Base-by-base conservation (phyloP, 2,888 invertebrate species). In the Nomada flava region DNA sequence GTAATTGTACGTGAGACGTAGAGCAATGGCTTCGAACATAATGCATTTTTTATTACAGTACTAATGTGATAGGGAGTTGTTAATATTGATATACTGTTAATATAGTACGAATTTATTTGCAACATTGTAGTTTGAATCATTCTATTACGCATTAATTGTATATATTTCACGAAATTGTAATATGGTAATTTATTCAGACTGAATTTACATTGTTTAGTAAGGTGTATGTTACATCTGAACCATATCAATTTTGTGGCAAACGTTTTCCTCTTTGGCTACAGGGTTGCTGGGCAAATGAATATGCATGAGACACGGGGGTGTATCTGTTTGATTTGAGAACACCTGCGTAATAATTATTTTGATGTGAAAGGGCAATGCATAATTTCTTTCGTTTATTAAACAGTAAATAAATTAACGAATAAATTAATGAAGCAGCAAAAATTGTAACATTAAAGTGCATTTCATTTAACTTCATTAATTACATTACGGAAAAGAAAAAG, bases 261-360 rank as follows among this genome's bases (percentile, higher is more conserved):
- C 47, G 57, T 55, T 26, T 13, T 23, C 20, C 59, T 73, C 75
- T 29, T 50, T 50, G 50, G 29, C 20, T 18, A 7, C n/a, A n/a
- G 65, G 29, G 50, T 65, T 65, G 50, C 65, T 52, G 50, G 47
- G 11, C 50, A 65, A 29, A 52, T 65, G 65, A 65, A 65, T 65
- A 65, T 65, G 52, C 52, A 65, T 65, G 65, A 65, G 65, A 36
- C n/a, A 20, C n/a, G 26, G 18, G 23, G 18, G 15, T 47, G 15
- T 15, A 15, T 4, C 7, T 63, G 2, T 64, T 64, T 64, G 52
- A 29, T 13, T 52, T 2, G 29, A 13, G 29, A n/a, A 29, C 18
- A n/a, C 5, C 9, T 52, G 2, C n/a, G n/a, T 18, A n/a, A 50
- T 2, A 64, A 20, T 47, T 64, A 11, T 64, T 47, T 47, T 11